Conservation (phyloP, 2,113 vertebrate genomes). For the Tychaedon coryphoeus region DNA sequence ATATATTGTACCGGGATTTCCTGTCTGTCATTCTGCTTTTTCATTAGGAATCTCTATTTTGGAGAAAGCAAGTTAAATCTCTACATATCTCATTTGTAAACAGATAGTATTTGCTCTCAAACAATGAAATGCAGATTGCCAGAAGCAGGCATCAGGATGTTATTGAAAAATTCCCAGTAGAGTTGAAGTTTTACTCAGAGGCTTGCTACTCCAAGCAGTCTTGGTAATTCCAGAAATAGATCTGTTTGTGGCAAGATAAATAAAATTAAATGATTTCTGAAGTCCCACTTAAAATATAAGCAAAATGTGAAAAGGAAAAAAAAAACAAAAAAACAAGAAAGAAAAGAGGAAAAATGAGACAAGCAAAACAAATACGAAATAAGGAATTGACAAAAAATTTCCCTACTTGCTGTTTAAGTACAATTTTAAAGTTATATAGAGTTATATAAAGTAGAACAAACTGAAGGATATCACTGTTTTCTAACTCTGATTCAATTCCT, state of each 20-base stretch:
- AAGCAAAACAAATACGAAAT: neutral
- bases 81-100: slow-evolving; percentile 40
- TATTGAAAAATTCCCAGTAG: slow-evolving; percentile 46
- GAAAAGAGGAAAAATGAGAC: neutral
- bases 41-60: neutral
- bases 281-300: neutral
- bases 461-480: neutral
- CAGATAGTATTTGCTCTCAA: slow-evolving; percentile 44
- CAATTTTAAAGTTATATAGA: neutral
- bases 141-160: slow-evolving; percentile 19
- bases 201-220: neutral
- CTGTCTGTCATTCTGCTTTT: neutral
- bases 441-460: neutral
- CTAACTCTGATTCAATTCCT: neutral
- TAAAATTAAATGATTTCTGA: neutral
- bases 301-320: neutral
- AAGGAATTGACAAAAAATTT: neutral
- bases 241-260: neutral
- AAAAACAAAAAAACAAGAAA: too few species aligned
- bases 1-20: neutral
- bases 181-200: slow-evolving; percentile 3
- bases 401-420: neutral
- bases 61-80: neutral
- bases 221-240: neutral
- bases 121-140: slow-evolving; percentile 38